Evolutionary conservation across 2,113 vertebrate genomes (phyloP), one percentile per base, ranked within the genome.

Genomic region (Oreotragus oreotragus): DNA sequence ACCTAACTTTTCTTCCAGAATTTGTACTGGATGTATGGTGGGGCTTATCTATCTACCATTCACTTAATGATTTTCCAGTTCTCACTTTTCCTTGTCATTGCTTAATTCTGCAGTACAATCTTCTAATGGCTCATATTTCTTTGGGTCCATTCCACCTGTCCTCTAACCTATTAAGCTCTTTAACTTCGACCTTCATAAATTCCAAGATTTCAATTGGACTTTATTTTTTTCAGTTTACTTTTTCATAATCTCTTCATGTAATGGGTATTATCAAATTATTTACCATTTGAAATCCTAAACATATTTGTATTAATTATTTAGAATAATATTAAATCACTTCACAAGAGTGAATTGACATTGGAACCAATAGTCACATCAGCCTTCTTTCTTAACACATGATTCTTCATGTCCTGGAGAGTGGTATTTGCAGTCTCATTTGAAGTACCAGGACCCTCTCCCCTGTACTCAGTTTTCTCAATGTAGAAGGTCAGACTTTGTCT

Each of bases 241-340:
- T 80, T 88, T 64, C 55, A 43, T 58, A 39, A 93, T 39, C 83
- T 58, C 14, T 79, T 79, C 10, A 33, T 70, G 88, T 51, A 79
- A 62, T 76, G 15, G 27, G 2, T 73, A 5, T 10, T 55, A 64
- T 30, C 23, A 27, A 73, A 19, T 83, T 60, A 70, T 87, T 94
- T 96, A n/a, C 45, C 51, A 84, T 79, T 84, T 90, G 30, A 60
- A 6, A 49, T 45, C 25, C 51, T 84, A 96, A 91, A 90, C 2
- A 77, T n/a, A 88, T 8, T 43, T 60, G 36, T 28, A 80, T 73
- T 64, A 30, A 88, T 73, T 64, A 86, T 81, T 96, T 95, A 60
- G 93, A 93, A 51, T 90, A 39, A 94, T 23, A 51, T 16, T 81
- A 93, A 81, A 58, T 97, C 7, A 83, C 53, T 86, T 95, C 49